Base-by-base conservation (phyloP, 2,888 invertebrate species). In the Ryuthela nishihirai region DNA sequence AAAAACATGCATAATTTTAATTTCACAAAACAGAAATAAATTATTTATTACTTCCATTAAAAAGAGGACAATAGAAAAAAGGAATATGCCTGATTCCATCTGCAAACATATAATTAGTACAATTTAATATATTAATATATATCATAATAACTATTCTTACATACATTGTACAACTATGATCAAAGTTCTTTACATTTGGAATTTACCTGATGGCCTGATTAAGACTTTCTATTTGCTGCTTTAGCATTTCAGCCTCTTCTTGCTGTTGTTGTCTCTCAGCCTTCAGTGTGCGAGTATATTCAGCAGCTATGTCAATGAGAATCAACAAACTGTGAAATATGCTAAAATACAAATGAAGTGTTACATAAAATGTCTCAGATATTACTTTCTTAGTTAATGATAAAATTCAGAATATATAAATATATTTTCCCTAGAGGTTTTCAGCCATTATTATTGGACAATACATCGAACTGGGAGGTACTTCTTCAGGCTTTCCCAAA, bases 251-350 rank as follows among this genome's bases (percentile, higher is more conserved):
- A 81, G 92, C 91, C 75, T 95, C 93, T 62, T 92, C 89, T 71
- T 88, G 88, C 62, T 93, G 82, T 70, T 87, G 84, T 63, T 74
- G 74, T 60, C 94, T 80, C 73, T 97, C 95, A 23, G 83, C 78
- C 69, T 89, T 86, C 68, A 97, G 76, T 72, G 91, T 88, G 70
- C 87, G 85, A 64, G 95, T 94, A 72, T 94, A 93, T 69, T 97
- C 94, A 5, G 94, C 95, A 65, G 74, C 76, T 74, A 29, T 29
- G 9, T 29, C n/a, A 10, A 1, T 10, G 29, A n/a, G 9, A n/a
- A 29, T 29, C 29, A 29, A 9, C 29, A 9, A 29, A 1, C 29
- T 10, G n/a, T n/a, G n/a, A 29, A n/a, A 29, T 9, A 38, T 15
- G 9, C 38, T 38, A 15, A 12, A 9, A 38, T n/a, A 9, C 17